Base-by-base conservation (phyloP, 2,113 vertebrate species). In the Tragelaphus strepsiceros region DNA sequence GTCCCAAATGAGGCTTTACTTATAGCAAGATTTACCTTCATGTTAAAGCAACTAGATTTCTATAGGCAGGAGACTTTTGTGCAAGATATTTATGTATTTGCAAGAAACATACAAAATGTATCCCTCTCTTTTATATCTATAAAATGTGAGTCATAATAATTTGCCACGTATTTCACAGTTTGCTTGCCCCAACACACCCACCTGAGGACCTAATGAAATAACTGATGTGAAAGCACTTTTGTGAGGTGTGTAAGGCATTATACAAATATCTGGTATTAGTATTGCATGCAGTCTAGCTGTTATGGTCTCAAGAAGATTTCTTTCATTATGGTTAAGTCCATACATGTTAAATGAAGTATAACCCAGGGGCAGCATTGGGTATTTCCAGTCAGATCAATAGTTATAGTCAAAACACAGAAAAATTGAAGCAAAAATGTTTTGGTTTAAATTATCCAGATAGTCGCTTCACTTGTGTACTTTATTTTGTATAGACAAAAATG, bases 321-420 rank as follows among this genome's bases (percentile, higher is more conserved):
- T 94, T 93, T 97, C 56, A 93, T 43, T 71, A 30, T 59, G 12
- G 35, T 32, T 88, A 88, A 85, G 54, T 82, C 26, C 77, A 46
- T 43, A 91, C 56, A 6, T 78, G 32, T 51, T 93, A 93, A 97
- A 95, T 84, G 46, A 97, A 95, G 24, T 61, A 81, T 8, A 90
- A 22, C 32, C 87, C 58, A 10, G 30, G 88, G 19, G 26, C 53
- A 62, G 77, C 58, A 46, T 49, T 49, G 87, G 21, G 21, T 96
- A 80, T 80, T 77, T 97, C 74, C 95, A 84, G n/a, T 9, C 53
- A 97, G 84, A 97, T 96, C 92, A 90, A 85, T 96, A 95, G 30
- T 82, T 90, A 90, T 56, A 92, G 24, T 54, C 46, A 56, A 96
- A 92, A 90, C 93, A 81, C 9, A 67, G 22, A 95, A 95, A 87